These are phyloP conservation scores for Collichthys lucidus DNA, from an alignment of 2,113 vertebrate species.

Conservation along the genomic window DNA sequence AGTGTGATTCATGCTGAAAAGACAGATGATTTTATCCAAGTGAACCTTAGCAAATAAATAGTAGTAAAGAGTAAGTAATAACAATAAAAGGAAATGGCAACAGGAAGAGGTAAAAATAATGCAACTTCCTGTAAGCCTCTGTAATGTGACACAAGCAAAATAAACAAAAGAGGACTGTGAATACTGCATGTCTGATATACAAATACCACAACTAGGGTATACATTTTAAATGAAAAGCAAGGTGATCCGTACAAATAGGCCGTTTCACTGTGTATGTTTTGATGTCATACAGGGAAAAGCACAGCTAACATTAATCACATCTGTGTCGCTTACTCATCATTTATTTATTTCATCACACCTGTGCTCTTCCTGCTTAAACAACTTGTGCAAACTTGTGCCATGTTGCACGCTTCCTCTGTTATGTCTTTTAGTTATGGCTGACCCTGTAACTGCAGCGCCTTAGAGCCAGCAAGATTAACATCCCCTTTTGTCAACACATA, in stretches of 20 bases:
- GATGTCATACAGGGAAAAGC: background rate
- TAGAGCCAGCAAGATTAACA: background rate
- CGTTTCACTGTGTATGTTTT: background rate
- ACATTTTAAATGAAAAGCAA: background rate
- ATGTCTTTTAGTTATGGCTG: background rate
- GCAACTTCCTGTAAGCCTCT: background rate
- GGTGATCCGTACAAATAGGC: background rate
- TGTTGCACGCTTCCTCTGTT: background rate
- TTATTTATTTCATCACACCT: background rate
- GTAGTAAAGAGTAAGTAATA: background rate
- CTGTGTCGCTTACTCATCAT: background rate
- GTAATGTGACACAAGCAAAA: background rate
- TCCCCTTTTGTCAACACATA: background rate
- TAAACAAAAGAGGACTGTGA: background rate
- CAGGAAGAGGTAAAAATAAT: background rate
- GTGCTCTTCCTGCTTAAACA: background rate
- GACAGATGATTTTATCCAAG: background rate
- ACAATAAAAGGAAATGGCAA: background rate
- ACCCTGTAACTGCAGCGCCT: constrained; percentile 18
- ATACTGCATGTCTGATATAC: background rate
- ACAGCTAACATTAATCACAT: constrained; percentile 4
- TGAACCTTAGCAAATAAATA: background rate
- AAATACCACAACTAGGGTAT: background rate
- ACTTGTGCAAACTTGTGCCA: background rate
- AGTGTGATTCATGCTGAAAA: background rate